These are phyloP conservation scores for Micronisus gabar DNA, from an alignment of 2,113 vertebrate species.

Conservation along the genomic window DNA sequence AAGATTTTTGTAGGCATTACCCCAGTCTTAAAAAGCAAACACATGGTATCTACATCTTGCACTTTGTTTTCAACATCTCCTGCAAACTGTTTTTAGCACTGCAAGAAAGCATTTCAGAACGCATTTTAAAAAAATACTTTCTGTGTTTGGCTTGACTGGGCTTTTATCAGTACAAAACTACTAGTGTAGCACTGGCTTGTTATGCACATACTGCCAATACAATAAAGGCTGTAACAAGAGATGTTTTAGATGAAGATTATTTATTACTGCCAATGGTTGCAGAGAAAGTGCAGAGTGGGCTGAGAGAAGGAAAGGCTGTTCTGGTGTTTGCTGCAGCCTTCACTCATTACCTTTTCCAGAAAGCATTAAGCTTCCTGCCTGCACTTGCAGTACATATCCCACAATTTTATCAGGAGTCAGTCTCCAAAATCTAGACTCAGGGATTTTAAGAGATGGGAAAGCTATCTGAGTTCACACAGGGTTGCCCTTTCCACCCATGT, in stretches of 20 bases:
- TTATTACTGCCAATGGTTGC: conserved; percentile 15
- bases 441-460: background rate
- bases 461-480: background rate
- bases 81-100: background rate
- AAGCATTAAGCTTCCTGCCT: background rate
- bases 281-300: background rate
- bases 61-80: conserved; percentile 9
- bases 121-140: background rate
- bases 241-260: conserved; percentile 4
- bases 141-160: background rate
- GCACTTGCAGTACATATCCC: background rate
- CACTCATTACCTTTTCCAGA: background rate
- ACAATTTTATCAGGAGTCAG: background rate
- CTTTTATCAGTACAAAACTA: background rate
- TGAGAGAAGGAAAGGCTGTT: background rate
- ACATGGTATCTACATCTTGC: background rate
- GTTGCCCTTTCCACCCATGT: background rate
- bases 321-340: background rate
- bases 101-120: background rate
- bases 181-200: background rate
- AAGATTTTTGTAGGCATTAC: background rate
- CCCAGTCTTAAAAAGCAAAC: background rate
- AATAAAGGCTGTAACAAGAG: background rate
- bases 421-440: background rate
- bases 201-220: background rate